A percentile compares a stretch with the other conserved stretches of the same genome.
Evolutionary conservation across 2,797 vertebrate species (phyloP).

Genomic region (Poecilia picta): DNA sequence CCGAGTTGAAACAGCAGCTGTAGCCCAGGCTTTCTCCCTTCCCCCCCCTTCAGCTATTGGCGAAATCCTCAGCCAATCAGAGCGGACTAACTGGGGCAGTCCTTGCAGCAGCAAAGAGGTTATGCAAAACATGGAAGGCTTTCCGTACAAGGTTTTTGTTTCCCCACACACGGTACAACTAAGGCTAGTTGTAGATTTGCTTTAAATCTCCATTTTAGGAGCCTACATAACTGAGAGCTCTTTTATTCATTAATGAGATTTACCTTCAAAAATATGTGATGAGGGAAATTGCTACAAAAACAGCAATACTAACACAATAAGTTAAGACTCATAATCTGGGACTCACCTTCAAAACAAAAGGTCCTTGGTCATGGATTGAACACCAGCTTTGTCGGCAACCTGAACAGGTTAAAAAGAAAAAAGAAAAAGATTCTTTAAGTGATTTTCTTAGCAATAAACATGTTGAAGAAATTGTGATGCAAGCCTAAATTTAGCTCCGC

Average conservation of each 20-base stretch:
- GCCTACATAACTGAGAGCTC: neutral
- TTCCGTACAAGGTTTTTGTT: slow-evolving; percentile 44
- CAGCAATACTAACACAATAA: neutral
- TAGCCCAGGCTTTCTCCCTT: slow-evolving; percentile 68
- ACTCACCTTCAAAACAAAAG: slow-evolving; percentile 60
- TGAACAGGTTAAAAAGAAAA: slow-evolving; percentile 16
- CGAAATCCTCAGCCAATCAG: slow-evolving; percentile 73
- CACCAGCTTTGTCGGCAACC: slow-evolving; percentile 41
- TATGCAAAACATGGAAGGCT: slow-evolving; percentile 69
- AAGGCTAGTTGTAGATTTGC: slow-evolving; percentile 43
- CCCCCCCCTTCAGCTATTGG: slow-evolving; percentile 78
- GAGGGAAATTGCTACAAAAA: slow-evolving; percentile 13
- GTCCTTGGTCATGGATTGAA: slow-evolving; percentile 57
- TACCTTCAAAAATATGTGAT: slow-evolving; percentile 16
- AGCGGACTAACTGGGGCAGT: slow-evolving; percentile 50
- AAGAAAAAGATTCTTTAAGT: neutral
- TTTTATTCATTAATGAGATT: slow-evolving; percentile 1
- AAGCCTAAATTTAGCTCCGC: slow-evolving; percentile 16
- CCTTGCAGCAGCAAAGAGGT: slow-evolving; percentile 74
- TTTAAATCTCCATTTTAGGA: slow-evolving; percentile 11
- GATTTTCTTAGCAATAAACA: neutral
- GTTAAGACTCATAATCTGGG: slow-evolving; percentile 1
- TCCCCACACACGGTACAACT: slow-evolving; percentile 26
- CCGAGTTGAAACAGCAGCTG: slow-evolving; percentile 57
- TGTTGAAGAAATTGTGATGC: neutral